Percentiles rank a stretch among this genome's conserved stretches.
phyloP scores from a whole-genome alignment of 2,113 vertebrate genomes.

The Diadophis punctatus region DNA sequence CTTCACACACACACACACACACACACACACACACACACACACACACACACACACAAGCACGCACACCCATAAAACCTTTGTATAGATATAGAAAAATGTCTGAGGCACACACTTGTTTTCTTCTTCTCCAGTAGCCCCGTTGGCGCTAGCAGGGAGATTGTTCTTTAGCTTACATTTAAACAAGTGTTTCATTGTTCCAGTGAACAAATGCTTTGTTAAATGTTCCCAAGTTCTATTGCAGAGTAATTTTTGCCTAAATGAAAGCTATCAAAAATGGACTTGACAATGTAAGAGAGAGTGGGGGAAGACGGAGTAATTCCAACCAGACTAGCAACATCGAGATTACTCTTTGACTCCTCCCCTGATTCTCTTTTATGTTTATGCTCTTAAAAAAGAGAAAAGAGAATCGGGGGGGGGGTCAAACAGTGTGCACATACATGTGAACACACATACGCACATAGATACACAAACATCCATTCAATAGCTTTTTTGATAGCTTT shows the following conservation, averaged over 20 bases:
- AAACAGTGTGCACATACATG: not conserved
- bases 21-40: not conserved
- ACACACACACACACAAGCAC: not conserved
- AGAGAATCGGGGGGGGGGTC: not conserved
- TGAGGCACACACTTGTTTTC: not conserved
- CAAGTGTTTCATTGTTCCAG: not conserved
- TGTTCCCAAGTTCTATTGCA: not conserved
- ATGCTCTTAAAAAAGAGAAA: not conserved
- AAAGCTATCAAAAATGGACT: not conserved
- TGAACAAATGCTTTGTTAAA: accelerated
- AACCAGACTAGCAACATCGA: not conserved
- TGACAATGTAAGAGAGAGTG: not conserved
- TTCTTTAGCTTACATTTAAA: not conserved
- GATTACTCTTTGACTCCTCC: not conserved
- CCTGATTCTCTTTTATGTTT: not conserved
- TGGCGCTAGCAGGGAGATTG: not conserved
- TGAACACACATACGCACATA: not conserved
- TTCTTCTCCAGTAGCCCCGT: not conserved
- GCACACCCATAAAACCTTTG: not conserved
- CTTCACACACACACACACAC: not conserved
- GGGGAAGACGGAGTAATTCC: not conserved
- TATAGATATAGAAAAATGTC: constrained; percentile 52
- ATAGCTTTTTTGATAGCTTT: not conserved
- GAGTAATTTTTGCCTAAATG: not conserved
- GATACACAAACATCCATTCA: not conserved